A percentile compares a stretch with the other conserved stretches of the same genome.
phyloP scores from a whole-genome alignment of 2,113 vertebrate genomes.

The Redunca redunca region DNA sequence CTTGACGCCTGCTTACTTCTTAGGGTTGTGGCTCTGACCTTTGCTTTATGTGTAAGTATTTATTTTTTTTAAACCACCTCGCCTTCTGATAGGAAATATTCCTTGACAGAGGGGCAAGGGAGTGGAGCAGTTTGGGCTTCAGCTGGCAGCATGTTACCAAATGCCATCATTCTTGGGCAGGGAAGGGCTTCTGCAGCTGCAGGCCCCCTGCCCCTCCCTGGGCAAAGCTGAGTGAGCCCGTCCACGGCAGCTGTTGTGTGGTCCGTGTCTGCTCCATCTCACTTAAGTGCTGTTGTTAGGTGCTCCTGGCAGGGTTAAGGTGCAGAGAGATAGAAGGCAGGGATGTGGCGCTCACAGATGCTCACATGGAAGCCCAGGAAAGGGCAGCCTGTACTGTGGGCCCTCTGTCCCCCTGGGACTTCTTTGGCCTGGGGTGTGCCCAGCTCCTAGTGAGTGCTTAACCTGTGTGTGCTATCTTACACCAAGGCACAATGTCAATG shows the following conservation, averaged over 20 bases:
- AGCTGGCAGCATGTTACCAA: neutral
- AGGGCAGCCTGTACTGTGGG: accelerated
- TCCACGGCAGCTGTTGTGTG: neutral
- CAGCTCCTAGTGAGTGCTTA: neutral
- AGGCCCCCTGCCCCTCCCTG: neutral
- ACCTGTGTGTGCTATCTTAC: neutral
- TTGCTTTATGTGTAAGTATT: neutral
- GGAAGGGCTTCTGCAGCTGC: neutral
- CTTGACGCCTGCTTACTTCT: neutral
- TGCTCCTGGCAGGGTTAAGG: accelerated
- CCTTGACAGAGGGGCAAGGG: neutral
- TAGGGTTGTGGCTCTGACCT: neutral
- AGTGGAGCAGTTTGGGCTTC: neutral
- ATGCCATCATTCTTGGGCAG: neutral
- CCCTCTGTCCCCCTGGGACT: neutral
- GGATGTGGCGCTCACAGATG: accelerated
- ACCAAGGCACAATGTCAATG: accelerated
- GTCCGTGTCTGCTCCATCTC: accelerated
- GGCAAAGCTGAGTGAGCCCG: neutral
- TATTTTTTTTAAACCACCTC: neutral
- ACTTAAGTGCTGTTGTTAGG: neutral
- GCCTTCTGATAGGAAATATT: neutral
- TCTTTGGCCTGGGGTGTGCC: neutral
- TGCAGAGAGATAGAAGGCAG: neutral
- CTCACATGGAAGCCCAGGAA: neutral